phyloP scores from a whole-genome alignment of 1,140 invertebrate species.

The Maconellicoccus hirsutus region DNA sequence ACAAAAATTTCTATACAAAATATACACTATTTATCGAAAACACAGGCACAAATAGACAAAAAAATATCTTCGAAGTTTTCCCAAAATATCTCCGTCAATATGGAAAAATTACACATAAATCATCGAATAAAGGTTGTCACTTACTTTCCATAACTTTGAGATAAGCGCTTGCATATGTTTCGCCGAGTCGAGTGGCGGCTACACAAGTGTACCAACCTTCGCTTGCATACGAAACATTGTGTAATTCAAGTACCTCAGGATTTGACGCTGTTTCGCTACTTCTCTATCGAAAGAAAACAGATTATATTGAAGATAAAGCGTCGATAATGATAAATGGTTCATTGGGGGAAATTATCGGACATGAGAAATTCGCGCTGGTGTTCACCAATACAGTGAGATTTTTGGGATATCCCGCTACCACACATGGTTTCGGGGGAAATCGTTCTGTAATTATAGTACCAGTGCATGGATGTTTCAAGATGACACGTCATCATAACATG shows the following conservation, averaged over 20 bases:
- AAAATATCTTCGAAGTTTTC: no score
- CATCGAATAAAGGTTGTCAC: conserved; percentile 30
- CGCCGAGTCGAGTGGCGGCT: conserved; percentile 69
- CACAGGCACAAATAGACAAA: no score
- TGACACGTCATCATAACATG: no score
- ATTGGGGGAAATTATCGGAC: conserved; percentile 57
- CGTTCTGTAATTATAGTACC: conserved; percentile 43
- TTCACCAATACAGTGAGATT: conserved; percentile 63
- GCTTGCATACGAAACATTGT: conserved; percentile 72
- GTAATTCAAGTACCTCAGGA: conserved; percentile 56
- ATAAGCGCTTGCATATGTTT: conserved; percentile 64
- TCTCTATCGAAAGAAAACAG: no score
- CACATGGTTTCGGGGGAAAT: conserved; percentile 63
- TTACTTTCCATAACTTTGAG: conserved; percentile 69
- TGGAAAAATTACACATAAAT: neutral
- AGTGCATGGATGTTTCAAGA: no score
- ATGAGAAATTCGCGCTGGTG: conserved; percentile 55
- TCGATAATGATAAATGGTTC: conserved; percentile 60
- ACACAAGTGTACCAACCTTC: conserved; percentile 91
- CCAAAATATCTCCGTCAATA: no score
- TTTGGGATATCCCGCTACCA: conserved; percentile 60
- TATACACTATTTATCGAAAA: no score
- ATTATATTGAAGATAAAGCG: no score
- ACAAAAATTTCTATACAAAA: no score
- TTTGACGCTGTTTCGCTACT: no score